Percentiles rank a stretch among this genome's conserved stretches.
These are phyloP conservation scores for Diachasma alloeum DNA, from an alignment of 1,140 invertebrate species.

Conservation along the genomic window DNA sequence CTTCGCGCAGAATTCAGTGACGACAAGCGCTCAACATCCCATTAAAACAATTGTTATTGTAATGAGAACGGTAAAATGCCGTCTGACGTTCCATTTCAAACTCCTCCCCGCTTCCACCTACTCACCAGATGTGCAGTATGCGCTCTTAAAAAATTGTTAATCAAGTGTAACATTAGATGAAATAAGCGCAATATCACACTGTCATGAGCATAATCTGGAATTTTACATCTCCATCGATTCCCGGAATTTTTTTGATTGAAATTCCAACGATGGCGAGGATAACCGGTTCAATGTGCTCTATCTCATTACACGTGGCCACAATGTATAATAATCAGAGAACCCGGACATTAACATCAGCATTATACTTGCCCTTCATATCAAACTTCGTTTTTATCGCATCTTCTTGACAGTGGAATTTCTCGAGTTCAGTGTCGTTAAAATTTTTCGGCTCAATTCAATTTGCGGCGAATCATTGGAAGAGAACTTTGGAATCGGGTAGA, in stretches of 20 bases:
- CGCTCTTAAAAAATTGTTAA: not conserved
- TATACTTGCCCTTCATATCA: not conserved
- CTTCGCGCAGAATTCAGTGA: not conserved
- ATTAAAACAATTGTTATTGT: constrained; percentile 13
- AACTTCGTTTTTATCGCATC: not conserved
- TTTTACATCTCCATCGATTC: not conserved
- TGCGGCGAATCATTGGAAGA: too few species aligned
- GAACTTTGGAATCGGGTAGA: too few species aligned
- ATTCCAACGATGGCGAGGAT: constrained; percentile 16
- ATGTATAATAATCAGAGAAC: not conserved
- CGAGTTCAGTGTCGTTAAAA: not conserved
- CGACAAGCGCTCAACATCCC: not conserved
- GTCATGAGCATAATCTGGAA: not conserved
- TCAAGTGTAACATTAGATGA: not conserved
- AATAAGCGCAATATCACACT: not conserved
- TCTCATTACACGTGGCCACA: constrained; percentile 10
- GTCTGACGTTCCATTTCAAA: not conserved
- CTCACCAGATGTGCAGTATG: not conserved
- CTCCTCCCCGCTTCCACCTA: not conserved
- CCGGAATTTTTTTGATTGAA: constrained; percentile 4
- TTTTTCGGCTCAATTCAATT: too few species aligned
- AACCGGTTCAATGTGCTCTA: constrained; percentile 19
- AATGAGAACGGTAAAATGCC: not conserved
- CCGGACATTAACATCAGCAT: not conserved
- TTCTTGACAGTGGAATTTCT: not conserved